Evolutionary conservation across 2,888 invertebrate species (phyloP), one percentile per base, ranked within the genome.

Genomic region (Tanytarsus gracilentus): DNA sequence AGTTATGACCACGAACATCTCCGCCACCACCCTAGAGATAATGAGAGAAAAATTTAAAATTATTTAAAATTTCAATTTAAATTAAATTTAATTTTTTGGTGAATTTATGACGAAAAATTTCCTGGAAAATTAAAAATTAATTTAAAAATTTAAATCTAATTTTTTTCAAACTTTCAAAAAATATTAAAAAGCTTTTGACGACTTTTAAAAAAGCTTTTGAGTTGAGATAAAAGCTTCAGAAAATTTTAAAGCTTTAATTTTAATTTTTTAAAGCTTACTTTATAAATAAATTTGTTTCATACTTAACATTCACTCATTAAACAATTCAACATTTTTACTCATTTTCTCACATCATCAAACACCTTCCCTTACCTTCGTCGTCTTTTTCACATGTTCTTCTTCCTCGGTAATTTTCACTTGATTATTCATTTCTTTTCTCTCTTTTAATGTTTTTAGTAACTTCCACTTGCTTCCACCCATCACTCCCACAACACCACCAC

Each of bases 401-500:
- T 82, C 80, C 62, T 81, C 82, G 60, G 77, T 80, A 55, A 80
- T 79, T 64, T 84, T 82, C 62, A 83, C 85, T 63, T 82, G 80
- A 67, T 84, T 84, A 67, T 78, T 80, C 71, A 85, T 88, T 67
- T 92, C 91, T 72, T 93, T 92, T 63, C 87, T 79, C 68, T 93
- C 92, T 70, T 92, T 92, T 26, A 93, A 73, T 1, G 92, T 91
- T 73, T 92, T 93, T 2, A 93, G 74, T 48, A 93, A 77, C 71
- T 92, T 92, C 93, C 93, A 93, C 71, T 91, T 91, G 69, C 91
- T 91, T 69, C 90, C 90, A n/a, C n/a, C n/a, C 7, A 88, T 85
- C 56, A 84, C 78, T 9, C 80, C 81, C 50, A 79, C 78, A 2
- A 48, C 9, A 18, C 58, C 58, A n/a, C 58, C 58, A 58, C 58